Conservation (phyloP, 1,140 invertebrate species). For the Rhizoglyphus robini region DNA sequence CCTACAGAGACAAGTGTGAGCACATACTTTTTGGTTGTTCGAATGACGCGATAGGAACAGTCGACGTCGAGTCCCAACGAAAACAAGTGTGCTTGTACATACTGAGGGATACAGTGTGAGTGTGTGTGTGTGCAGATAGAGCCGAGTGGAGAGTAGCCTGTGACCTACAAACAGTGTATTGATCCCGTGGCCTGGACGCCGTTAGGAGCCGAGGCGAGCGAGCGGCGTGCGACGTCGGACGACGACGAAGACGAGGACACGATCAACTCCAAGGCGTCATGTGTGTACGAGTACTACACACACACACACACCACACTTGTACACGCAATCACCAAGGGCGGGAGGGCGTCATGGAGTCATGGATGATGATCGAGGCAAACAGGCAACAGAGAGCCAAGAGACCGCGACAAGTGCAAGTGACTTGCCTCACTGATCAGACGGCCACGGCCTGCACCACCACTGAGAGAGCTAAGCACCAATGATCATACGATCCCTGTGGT, state of each 20-base stretch:
- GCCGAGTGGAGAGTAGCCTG: background rate
- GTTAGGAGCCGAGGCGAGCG: background rate
- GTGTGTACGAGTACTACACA: background rate
- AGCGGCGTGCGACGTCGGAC: too few relatives aligned
- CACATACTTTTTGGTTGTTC: too few relatives aligned
- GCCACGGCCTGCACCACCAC: too few relatives aligned
- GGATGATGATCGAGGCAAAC: background rate
- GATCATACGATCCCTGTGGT: too few relatives aligned
- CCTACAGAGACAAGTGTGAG: too few relatives aligned
- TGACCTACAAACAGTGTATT: conserved; percentile 15
- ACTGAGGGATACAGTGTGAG: too few relatives aligned
- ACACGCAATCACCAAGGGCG: conserved; percentile 4
- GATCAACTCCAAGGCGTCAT: background rate
- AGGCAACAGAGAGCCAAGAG: background rate
- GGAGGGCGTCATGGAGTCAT: background rate
- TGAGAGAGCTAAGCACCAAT: too few relatives aligned
- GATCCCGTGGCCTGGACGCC: background rate
- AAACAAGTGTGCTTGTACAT: too few relatives aligned
- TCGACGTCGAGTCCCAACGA: too few relatives aligned
- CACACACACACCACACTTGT: background rate
- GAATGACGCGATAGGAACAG: too few relatives aligned
- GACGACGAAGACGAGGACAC: background rate
- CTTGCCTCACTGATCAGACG: too few relatives aligned
- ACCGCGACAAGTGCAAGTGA: too few relatives aligned
- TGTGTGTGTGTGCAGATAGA: background rate